Percentiles rank a stretch among this genome's conserved stretches.
Evolutionary conservation across 2,888 invertebrate genomes (phyloP).

Genomic region (Oxyteleia sp.): DNA sequence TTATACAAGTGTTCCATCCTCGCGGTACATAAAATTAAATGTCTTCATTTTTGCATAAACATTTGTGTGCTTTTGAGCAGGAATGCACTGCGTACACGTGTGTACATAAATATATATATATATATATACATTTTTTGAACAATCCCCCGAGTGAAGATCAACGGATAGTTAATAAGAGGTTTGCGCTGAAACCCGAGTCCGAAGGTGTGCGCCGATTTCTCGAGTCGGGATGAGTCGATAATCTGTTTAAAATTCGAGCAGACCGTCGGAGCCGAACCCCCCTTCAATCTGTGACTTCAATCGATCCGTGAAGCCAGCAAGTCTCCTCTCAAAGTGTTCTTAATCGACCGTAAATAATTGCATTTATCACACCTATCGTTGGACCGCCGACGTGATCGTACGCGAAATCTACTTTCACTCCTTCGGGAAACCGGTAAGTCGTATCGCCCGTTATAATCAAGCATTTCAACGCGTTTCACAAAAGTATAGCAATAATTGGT

Average conservation of each 20-base stretch:
- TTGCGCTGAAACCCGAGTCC: conserved; percentile 41
- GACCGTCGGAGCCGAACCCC: conserved; percentile 76
- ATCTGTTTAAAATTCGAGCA: conserved; percentile 86
- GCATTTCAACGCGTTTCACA: conserved; percentile 64
- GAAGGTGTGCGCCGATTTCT: conserved; percentile 78
- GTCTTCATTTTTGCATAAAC: conserved; percentile 60
- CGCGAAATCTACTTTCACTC: conserved; percentile 82
- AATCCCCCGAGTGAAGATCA: conserved; percentile 47
- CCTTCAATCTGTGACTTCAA: conserved; percentile 81
- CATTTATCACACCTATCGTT: conserved; percentile 87
- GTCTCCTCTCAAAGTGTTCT: conserved; percentile 81
- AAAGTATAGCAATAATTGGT: conserved; percentile 57
- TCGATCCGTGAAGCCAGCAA: conserved; percentile 77
- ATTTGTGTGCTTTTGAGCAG: conserved; percentile 26
- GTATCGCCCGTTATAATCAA: conserved; percentile 66
- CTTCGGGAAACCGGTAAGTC: conserved; percentile 80
- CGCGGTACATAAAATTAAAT: conserved; percentile 43
- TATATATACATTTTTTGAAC: too few species aligned
- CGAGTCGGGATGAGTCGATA: conserved; percentile 80
- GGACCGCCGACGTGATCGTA: conserved; percentile 78
- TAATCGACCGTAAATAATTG: conserved; percentile 88
- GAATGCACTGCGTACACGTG: background rate
- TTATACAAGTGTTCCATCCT: conserved; percentile 33
- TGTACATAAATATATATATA: too few species aligned
- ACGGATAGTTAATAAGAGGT: conserved; percentile 72